These are phyloP conservation scores for Elgaria multicarinata DNA, from an alignment of 2,113 vertebrate species.

Conservation along the genomic window DNA sequence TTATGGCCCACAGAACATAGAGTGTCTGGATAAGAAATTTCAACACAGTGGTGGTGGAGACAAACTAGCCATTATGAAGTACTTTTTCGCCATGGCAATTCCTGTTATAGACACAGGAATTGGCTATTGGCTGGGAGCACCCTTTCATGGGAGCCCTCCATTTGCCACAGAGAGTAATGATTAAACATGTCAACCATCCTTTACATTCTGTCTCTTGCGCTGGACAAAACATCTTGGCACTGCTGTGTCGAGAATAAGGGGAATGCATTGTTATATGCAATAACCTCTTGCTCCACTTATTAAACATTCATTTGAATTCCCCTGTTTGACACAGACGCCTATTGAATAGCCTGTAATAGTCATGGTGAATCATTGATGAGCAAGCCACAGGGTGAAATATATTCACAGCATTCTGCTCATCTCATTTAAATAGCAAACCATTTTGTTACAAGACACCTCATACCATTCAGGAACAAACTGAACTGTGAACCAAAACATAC, in stretches of 20 bases:
- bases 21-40: background rate
- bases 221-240: background rate
- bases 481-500: background rate
- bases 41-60: background rate
- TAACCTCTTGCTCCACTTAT: background rate
- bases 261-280: background rate
- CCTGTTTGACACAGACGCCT: background rate
- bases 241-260: background rate
- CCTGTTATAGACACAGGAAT: background rate
- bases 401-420: conserved; percentile 11
- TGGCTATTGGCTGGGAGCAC: background rate
- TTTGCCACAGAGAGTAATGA: background rate
- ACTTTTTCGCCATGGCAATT: background rate
- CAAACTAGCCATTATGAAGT: background rate
- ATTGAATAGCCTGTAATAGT: conserved; percentile 2
- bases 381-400: conserved; percentile 13
- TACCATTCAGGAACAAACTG: background rate
- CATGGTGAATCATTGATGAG: conserved; percentile 18
- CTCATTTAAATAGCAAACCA: background rate
- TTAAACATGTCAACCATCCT: background rate
- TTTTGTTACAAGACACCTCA: conserved; percentile 4
- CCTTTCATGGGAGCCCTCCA: background rate
- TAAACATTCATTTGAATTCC: conserved; percentile 9
- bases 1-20: background rate
- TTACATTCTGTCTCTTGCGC: background rate